A percentile compares a stretch with the other conserved stretches of the same genome.
Evolutionary conservation across 92 coral and sea anemone species (phyloP).

Genomic region (Meandrina meandrites): DNA sequence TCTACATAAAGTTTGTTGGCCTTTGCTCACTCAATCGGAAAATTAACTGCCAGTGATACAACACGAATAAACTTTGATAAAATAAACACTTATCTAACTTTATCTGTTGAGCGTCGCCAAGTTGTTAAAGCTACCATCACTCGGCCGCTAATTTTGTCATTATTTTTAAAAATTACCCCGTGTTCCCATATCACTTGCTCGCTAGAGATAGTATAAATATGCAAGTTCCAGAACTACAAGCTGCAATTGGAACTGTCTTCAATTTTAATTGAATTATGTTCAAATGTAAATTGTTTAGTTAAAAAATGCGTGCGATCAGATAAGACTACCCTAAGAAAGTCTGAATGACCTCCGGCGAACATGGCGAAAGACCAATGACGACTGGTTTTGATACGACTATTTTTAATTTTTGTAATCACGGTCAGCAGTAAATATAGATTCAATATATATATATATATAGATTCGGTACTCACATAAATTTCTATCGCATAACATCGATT

Average conservation of each 20-base stretch:
- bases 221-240: too few relatives aligned
- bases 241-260: background rate
- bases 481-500: too few relatives aligned
- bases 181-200: background rate
- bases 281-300: background rate
- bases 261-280: background rate
- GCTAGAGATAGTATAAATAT: too few relatives aligned
- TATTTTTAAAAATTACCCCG: background rate
- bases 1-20: background rate
- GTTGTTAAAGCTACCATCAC: background rate
- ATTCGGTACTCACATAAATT: too few relatives aligned
- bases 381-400: background rate
- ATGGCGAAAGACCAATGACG: background rate
- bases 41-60: background rate
- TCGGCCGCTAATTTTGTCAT: background rate
- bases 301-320: background rate
- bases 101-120: background rate
- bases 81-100: background rate
- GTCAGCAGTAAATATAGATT: too few relatives aligned
- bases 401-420: too few relatives aligned
- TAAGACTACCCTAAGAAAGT: background rate
- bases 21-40: background rate
- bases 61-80: background rate
- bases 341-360: background rate
- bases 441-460: too few relatives aligned